phyloP scores from a whole-genome alignment of 2,888 invertebrate genomes.

The Celastrina argiolus region DNA sequence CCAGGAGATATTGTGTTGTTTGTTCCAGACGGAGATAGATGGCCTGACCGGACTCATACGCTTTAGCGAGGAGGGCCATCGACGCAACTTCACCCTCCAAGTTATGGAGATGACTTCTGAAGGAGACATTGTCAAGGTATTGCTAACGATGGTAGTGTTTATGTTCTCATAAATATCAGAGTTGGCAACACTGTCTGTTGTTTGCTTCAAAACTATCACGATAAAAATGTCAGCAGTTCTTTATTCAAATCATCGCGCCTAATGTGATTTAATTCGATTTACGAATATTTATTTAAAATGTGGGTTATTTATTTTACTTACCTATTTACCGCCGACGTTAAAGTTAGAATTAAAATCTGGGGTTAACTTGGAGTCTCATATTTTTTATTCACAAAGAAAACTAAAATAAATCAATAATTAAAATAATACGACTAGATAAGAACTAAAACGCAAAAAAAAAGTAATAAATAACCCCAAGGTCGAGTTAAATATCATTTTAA shows the following conservation, averaged over 20 bases:
- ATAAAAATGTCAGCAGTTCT: neutral
- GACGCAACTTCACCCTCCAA: slow-evolving; percentile 92
- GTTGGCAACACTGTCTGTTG: neutral
- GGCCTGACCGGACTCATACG: slow-evolving; percentile 92
- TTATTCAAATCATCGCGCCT: neutral
- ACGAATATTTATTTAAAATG: neutral
- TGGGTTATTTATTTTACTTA: too few relatives aligned
- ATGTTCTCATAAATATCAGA: neutral
- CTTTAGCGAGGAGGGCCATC: slow-evolving; percentile 89
- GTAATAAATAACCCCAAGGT: too few relatives aligned
- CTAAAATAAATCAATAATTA: too few relatives aligned
- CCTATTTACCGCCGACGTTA: too few relatives aligned
- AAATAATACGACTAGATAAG: too few relatives aligned
- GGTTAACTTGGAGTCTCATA: too few relatives aligned
- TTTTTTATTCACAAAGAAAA: too few relatives aligned
- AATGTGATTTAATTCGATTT: neutral
- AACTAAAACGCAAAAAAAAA: too few relatives aligned
- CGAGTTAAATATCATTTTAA: too few relatives aligned
- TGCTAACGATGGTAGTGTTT: slow-evolving; percentile 12
- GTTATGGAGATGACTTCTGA: slow-evolving; percentile 94
- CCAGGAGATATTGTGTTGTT: slow-evolving; percentile 48
- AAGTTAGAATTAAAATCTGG: too few relatives aligned
- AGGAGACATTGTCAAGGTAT: slow-evolving; percentile 90
- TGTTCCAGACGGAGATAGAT: slow-evolving; percentile 89
- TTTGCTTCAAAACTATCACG: slow-evolving; percentile 4